These are phyloP conservation scores for Agrypnus murinus DNA, from an alignment of 2,888 invertebrate species.

Conservation along the genomic window DNA sequence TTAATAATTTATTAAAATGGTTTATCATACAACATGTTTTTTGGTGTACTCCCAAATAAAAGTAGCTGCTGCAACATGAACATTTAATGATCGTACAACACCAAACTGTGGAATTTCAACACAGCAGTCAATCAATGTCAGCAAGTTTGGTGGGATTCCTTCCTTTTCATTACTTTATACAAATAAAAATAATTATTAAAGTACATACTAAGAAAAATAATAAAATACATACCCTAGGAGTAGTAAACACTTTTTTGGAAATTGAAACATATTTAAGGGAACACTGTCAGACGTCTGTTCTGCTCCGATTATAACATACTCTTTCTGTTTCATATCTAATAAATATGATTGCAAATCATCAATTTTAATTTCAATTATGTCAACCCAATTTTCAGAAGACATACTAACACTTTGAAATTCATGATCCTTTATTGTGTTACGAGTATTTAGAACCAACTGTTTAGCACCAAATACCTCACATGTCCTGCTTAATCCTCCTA, in stretches of 20 bases:
- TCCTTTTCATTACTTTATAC: constrained; percentile 91
- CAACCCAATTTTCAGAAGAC: constrained; percentile 92
- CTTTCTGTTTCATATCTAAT: constrained; percentile 78
- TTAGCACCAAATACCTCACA: constrained; percentile 92
- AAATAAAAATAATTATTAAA: no score
- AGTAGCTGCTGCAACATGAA: constrained; percentile 95
- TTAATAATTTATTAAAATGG: no score
- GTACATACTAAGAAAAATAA: neutral
- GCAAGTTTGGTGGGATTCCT: constrained; percentile 90
- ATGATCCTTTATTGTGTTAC: constrained; percentile 80
- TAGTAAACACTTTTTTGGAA: constrained; percentile 86
- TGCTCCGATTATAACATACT: constrained; percentile 88
- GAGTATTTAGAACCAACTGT: constrained; percentile 83
- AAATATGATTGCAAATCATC: constrained; percentile 81
- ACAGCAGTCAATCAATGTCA: constrained; percentile 88
- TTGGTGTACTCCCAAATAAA: constrained; percentile 94
- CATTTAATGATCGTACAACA: constrained; percentile 90
- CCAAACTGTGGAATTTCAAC: constrained; percentile 96
- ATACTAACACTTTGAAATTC: constrained; percentile 93
- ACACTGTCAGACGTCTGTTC: constrained; percentile 93
- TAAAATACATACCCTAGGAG: constrained; percentile 84
- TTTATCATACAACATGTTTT: constrained; percentile 74
- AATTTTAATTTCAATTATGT: constrained; percentile 83
- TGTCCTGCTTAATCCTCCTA: constrained; percentile 94
- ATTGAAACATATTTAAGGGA: constrained; percentile 80